Evolutionary conservation across 2,888 invertebrate species (phyloP).

Genomic region (Drosophila rellima): DNA sequence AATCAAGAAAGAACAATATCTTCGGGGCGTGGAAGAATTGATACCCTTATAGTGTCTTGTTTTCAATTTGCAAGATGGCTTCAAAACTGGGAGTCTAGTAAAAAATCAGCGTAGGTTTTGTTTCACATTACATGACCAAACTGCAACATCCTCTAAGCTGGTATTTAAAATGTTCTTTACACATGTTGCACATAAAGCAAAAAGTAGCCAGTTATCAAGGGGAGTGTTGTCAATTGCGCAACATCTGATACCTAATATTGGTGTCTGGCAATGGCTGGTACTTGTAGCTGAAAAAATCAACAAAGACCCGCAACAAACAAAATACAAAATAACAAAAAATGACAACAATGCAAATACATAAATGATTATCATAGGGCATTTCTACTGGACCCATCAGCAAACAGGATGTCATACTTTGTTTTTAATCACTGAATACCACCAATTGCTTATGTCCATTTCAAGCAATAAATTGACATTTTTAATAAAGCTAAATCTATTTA

Average conservation of each 20-base stretch:
- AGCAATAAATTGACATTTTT: background rate
- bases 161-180: conserved; percentile 1
- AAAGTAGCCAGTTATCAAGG: conserved; percentile 23
- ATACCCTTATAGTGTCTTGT: background rate
- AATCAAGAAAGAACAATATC: background rate
- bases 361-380: conserved; percentile 50
- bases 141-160: background rate
- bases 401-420: conserved; percentile 27
- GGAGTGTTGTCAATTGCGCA: conserved; percentile 22
- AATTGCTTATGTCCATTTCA: conserved; percentile 27
- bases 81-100: background rate
- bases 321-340: conserved; percentile 38
- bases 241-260: conserved; percentile 49
- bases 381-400: conserved; percentile 18
- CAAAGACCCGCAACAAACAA: conserved; percentile 58
- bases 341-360: conserved; percentile 56
- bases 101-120: too few species aligned
- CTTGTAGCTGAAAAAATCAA: conserved; percentile 60
- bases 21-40: too few species aligned
- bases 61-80: background rate
- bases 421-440: conserved; percentile 10
- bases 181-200: conserved; percentile 44
- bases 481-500: background rate
- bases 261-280: conserved; percentile 26
- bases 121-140: background rate